Base-by-base conservation (phyloP, 1,140 invertebrate genomes). In the Nebria ingens region DNA sequence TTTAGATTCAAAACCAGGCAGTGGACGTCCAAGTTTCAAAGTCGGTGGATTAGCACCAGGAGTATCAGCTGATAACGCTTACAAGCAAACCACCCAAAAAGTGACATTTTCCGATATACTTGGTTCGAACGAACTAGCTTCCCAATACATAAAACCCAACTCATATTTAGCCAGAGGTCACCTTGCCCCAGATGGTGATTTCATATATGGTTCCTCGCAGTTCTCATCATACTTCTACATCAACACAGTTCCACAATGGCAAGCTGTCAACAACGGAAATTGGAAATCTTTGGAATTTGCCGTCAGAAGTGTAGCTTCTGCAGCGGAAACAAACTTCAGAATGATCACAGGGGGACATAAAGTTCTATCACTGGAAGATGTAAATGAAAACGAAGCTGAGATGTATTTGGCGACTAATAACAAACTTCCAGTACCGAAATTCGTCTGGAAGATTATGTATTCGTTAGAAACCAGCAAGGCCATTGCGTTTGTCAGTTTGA, bases 231-330 rank as follows among this genome's bases (percentile, higher is more conserved):
- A 75, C 57, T 76, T 71, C 60, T 79, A 75, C 58, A 58, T 77
- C 13, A 81, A 81, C 61, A 70, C 64, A 0, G 67, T 69, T 19
- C 79, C 79, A 2, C 76, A 79, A 62, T 81, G 76, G 76, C 76
- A 61, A 58, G 58, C 40, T 50, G 66, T 77, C 0, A 78, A 78
- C 58, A 66, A 59, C 19, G 76, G 72, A 9, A 76, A 77, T 57
- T 79, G 76, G 78, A 62, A 70, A n/a, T 57, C 54, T 13, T 53
- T 78, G 0, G 78, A 79, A 65, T 61, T 57, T 2, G 56, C 61
- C 2, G 64, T 73, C 0, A 60, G 74, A 50, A 62, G 64, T 4
- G 20, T 66, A 15, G 69, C 73, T 0, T 55, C 34, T 9, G 13
- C 23, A 0, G 52, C 60, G 22, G 23, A 60, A 1, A 49, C 62